Evolutionary conservation across 2,797 vertebrate genomes (phyloP), one percentile per base, ranked within the genome.

Genomic region (Danio tinwini): DNA sequence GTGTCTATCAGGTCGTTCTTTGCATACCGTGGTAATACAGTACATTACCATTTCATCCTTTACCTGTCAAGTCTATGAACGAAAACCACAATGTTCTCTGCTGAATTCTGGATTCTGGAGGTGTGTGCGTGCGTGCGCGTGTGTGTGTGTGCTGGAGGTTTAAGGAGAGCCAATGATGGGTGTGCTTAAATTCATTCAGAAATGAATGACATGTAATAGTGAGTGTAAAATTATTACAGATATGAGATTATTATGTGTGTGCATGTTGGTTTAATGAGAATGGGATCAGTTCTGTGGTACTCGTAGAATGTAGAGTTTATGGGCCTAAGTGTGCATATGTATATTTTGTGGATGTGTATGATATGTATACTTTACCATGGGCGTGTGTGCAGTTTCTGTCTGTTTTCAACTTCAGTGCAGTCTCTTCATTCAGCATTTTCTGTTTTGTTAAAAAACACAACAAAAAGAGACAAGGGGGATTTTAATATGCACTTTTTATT

Each of bases 401-500:
- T 52, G 71, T 80, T 70, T 85, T 74, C 7, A 37, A 53, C 52
- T 56, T 55, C 50, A 61, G 83, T 82, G 85, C 84, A 83, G 82
- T 84, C 84, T 83, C 69, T 85, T 81, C 80, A 63, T 81, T 74
- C 52, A 49, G 53, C n/a, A 63, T 71, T 77, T 76, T 82, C 49
- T 56, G 64, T 81, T 85, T 83, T 74, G 62, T 81, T 70, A 73
- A 29, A 29, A 71, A 50, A 73, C 49, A 85, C 65, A 45, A 82
- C 90, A 74, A 89, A 88, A 84, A 83, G 86, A 86, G 85, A 90
- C 49, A 4, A 49, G 78, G 79, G 84, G 88, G 85, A 90, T 91
- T 93, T 90, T 87, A 88, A 92, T 90, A 91, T 93, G 94, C 94
- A 94, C 93, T 94, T 91, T 91, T 90, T 85, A 87, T 82, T 85